Base-by-base conservation (phyloP, 2,113 vertebrate species). In the Lamprotornis superbus region DNA sequence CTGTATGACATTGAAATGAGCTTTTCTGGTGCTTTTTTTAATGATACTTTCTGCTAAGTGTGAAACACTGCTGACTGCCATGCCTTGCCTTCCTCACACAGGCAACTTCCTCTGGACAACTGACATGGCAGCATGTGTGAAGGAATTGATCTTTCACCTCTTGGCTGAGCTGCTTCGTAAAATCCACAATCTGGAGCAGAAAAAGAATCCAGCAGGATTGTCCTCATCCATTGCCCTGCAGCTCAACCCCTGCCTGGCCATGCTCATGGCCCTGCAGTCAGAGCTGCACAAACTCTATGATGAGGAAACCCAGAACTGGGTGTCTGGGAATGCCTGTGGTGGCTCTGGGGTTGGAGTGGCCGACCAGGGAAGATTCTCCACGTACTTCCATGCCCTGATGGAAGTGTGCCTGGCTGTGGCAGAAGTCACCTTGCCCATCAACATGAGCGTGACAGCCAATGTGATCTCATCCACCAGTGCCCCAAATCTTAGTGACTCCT, bases 61-160 rank as follows among this genome's bases (percentile, higher is more conserved):
- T n/a, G 14, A 10, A 64, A 17, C 24, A 5, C 10, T 31, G 46
- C 70, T 89, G 63, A 92, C 46, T 68, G 31, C 7, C 5, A 0
- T 64, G 42, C 82, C 47, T 86, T 94, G 40, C 28, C 73, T 93
- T 69, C 60, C 6, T 13, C 40, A 10, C 69, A 12, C 93, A 99
- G 99, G 99, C 50, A 99, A 99, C 83, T 98, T 99, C 87, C 98
- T 99, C 63, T 99, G 99, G 99, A 99, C 98, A 20, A 99, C 99
- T 2, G 99, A 99, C 97, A 98, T 99, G 97, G 98, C 99, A 5
- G 98, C 99, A 0, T 98, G 98, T 6, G 98, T 99, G 95, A 99
- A 99, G 95, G 99, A 99, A 87, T 97, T 99, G 15, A 96, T 98
- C 33, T 99, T 99, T 95, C 99, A 99, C 63, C 98, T 99, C 86